Evolutionary conservation across 2,113 vertebrate genomes (phyloP).

Genomic region (Oryzias javanicus): DNA sequence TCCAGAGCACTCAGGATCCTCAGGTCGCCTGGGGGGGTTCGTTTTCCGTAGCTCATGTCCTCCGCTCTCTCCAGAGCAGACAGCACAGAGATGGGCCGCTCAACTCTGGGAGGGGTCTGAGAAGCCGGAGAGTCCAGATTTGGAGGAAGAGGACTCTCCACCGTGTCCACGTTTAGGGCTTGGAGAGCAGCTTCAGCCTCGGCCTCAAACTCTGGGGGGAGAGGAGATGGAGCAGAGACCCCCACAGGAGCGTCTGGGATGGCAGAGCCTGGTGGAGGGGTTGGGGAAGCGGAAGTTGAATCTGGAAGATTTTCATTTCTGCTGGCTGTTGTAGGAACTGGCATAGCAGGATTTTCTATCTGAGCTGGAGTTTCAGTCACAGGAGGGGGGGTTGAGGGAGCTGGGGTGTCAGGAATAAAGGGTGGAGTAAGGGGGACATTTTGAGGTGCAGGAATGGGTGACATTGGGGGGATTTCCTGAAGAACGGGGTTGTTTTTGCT

Average conservation of each 20-base stretch:
- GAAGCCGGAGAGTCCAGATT: neutral
- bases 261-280: slow-evolving; percentile 1
- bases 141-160: slow-evolving; percentile 18
- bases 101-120: slow-evolving; percentile 21
- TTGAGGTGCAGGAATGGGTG: slow-evolving; percentile 12
- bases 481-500: slow-evolving; percentile 5
- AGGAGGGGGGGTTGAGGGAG: neutral
- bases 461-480: slow-evolving; percentile 6
- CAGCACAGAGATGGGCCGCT: slow-evolving; percentile 34
- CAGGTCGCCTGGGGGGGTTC: slow-evolving; percentile 41
- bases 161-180: neutral
- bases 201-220: slow-evolving; percentile 11
- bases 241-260: neutral
- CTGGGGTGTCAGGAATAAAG: slow-evolving; percentile 32
- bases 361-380: slow-evolving; percentile 25
- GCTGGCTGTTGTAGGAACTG: slow-evolving; percentile 5
- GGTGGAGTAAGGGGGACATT: slow-evolving; percentile 17
- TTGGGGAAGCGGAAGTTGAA: neutral
- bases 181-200: neutral
- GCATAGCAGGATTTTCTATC: slow-evolving; percentile 26
- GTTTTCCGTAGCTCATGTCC: slow-evolving; percentile 51
- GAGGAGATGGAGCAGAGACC: slow-evolving; percentile 17
- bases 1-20: slow-evolving; percentile 70
- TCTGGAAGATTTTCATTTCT: slow-evolving; percentile 3
- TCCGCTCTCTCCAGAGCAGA: slow-evolving; percentile 64